A percentile compares a stretch with the other conserved stretches of the same genome.
phyloP scores from a whole-genome alignment of 2,797 vertebrate genomes.

The Coilia nasus region DNA sequence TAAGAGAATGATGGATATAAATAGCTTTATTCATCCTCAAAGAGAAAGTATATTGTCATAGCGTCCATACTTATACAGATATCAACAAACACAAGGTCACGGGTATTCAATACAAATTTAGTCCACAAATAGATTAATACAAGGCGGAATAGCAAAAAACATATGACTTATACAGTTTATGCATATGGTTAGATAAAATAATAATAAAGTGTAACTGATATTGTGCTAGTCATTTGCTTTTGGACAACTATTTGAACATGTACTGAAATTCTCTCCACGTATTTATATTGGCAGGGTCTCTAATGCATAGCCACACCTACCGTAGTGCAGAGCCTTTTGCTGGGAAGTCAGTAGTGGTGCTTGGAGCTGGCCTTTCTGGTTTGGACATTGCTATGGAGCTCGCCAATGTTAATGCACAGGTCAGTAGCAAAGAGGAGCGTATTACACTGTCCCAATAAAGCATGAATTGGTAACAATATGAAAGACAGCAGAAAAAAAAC shows the following conservation, averaged over 20 bases:
- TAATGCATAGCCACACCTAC: slow-evolving; percentile 73
- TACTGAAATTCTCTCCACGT: background rate
- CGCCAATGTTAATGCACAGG: slow-evolving; percentile 56
- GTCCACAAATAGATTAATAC: too few species aligned
- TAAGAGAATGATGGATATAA: too few species aligned
- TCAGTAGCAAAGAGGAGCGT: slow-evolving; percentile 1
- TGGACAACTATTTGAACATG: background rate
- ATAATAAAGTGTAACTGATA: background rate
- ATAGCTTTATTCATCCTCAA: too few species aligned
- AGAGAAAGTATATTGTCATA: too few species aligned
- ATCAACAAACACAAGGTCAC: too few species aligned
- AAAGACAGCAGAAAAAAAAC: background rate
- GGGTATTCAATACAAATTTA: too few species aligned
- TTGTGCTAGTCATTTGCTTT: background rate
- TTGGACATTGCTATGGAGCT: slow-evolving; percentile 70
- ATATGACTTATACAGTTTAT: background rate
- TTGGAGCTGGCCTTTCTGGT: slow-evolving; percentile 69
- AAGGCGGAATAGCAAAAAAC: too few species aligned
- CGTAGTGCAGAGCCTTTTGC: slow-evolving; percentile 65
- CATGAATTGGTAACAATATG: background rate
- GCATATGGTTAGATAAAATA: background rate
- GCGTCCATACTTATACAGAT: too few species aligned
- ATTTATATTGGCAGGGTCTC: slow-evolving; percentile 46
- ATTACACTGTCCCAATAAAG: background rate
- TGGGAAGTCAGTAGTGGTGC: slow-evolving; percentile 63